Evolutionary conservation across 2,888 invertebrate genomes (phyloP), one percentile per base, ranked within the genome.

Genomic region (Uropetala carovei): DNA sequence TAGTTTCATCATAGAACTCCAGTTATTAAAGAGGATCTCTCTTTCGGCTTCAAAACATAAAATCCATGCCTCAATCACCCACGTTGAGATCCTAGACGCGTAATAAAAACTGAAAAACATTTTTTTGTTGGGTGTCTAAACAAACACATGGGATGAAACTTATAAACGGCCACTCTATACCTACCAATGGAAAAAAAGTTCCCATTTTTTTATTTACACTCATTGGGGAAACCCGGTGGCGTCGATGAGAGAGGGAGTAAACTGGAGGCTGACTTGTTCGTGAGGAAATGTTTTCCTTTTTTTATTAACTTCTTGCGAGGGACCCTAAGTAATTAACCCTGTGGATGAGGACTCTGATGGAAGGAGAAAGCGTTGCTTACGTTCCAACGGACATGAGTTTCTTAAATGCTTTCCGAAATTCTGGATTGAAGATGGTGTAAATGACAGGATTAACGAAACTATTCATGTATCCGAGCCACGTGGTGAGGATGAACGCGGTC

Each of bases 391-490:
- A 96, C 95, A 99, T 97, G 93, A 99, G 97, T 95, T 98, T 99
- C 94, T 99, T 98, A 96, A 99, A 99, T 92, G 99, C 99, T 96
- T 99, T 99, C 93, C 99, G 96, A 96, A 99, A 99, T 95, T 99
- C 99, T 0, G 98, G 98, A 96, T 99, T 99, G 95, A 99, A 98
- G 94, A 98, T 98, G 93, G 98, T 98, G 95, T 99, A 99, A 94
- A 99, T 99, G 94, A 99, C 97, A 14, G 99, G 99, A 95, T 98
- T 98, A 93, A 98, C 97, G 95, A 98, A 98, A 94, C 98, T 98
- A 95, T 99, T 99, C 96, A 99, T 99, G 96, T 99, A 99, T 92
- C 99, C 99, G 92, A 99, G 96, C 99, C 99, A 99, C 58, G 99
- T 99, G 93, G 99, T 99, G 93, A 99, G 96, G 94, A 99, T 98